Base-by-base conservation (phyloP, 2,113 vertebrate genomes). In the Eubucco bourcierii region DNA sequence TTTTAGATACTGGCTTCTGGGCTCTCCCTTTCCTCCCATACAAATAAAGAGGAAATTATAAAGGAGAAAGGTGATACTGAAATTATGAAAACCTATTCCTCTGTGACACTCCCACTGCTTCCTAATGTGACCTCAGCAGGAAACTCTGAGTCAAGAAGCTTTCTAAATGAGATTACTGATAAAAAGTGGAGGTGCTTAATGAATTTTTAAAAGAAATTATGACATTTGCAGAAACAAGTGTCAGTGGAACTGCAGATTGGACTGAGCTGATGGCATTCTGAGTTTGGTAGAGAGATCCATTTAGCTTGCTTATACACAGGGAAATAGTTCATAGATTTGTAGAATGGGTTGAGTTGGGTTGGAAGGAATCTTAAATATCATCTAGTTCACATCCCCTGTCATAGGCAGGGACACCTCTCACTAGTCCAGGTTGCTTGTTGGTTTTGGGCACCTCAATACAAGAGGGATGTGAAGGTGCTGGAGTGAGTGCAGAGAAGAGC, bases 11-110 rank as follows among this genome's bases (percentile, higher is more conserved):
- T 80, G 76, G 28, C 25, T 61, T 92, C 74, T 82, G 60, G 84
- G 60, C 90, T 92, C 16, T 90, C 63, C 74, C 46, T 31, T 94
- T 95, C 92, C 95, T 92, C 46, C 41, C 81, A 84, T 94, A 89
- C 63, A 90, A 95, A 82, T 20, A 73, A 63, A 76, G 31, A 84
- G 92, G 81, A 96, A 94, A 95, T 92, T 90, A 79, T 39, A 92
- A 84, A 87, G 80, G 28, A 95, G 84, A 92, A 90, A 94, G 64
- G 64, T 84, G 75, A 80, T 88, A 59, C 67, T 25, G 84, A 94
- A 90, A 93, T 80, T 93, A 93, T 41, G 52, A 82, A 31, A 87
- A 52, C 19, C 3, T 84, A 71, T 87, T 92, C 86, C 72, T 92
- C 67, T 63, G 39, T 60, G 80, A n/a, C 59, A 71, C 53, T 94